A percentile compares a stretch with the other conserved stretches of the same genome.
phyloP scores from a whole-genome alignment of 1,140 invertebrate species.

The Drosophila virilis region DNA sequence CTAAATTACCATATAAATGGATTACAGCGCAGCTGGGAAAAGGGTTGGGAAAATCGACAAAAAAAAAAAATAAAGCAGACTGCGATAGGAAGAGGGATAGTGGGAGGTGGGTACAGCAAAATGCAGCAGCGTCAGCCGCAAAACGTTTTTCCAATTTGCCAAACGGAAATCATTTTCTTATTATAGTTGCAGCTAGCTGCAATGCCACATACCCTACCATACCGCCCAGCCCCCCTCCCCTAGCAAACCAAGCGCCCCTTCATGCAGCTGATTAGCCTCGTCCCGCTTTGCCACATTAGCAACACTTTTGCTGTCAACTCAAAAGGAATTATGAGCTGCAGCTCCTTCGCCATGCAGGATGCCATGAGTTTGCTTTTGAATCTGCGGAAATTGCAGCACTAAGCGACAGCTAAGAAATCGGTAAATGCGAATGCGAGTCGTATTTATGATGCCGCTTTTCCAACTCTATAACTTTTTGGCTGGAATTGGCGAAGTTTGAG shows the following conservation, averaged over 20 bases:
- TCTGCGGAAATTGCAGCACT: slow-evolving; percentile 45
- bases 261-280: slow-evolving; percentile 65
- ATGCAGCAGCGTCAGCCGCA: slow-evolving; percentile 49
- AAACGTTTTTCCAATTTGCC: slow-evolving; percentile 81
- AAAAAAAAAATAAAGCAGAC: slow-evolving; percentile 22
- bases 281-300: slow-evolving; percentile 69
- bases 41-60: slow-evolving; percentile 35
- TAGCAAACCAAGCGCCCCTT: background rate
- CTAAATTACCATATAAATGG: slow-evolving; percentile 81
- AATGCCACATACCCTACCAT: slow-evolving; percentile 19
- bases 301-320: slow-evolving; percentile 71
- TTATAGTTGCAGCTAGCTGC: slow-evolving; percentile 71
- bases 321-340: slow-evolving; percentile 64
- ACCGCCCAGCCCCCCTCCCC: background rate
- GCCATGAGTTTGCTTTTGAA: slow-evolving; percentile 37
- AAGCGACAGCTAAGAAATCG: slow-evolving; percentile 39
- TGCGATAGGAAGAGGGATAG: background rate
- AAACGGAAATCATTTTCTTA: slow-evolving; percentile 82
- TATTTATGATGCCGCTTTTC: slow-evolving; percentile 6
- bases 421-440: slow-evolving; percentile 5
- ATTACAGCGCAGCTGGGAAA: slow-evolving; percentile 54
- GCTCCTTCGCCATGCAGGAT: slow-evolving; percentile 17
- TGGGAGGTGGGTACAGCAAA: slow-evolving; percentile 25
- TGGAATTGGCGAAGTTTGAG: background rate
- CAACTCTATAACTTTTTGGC: slow-evolving; percentile 3